These are phyloP conservation scores for Babylonia areolata DNA, from an alignment of 1,140 invertebrate species.

Conservation along the genomic window DNA sequence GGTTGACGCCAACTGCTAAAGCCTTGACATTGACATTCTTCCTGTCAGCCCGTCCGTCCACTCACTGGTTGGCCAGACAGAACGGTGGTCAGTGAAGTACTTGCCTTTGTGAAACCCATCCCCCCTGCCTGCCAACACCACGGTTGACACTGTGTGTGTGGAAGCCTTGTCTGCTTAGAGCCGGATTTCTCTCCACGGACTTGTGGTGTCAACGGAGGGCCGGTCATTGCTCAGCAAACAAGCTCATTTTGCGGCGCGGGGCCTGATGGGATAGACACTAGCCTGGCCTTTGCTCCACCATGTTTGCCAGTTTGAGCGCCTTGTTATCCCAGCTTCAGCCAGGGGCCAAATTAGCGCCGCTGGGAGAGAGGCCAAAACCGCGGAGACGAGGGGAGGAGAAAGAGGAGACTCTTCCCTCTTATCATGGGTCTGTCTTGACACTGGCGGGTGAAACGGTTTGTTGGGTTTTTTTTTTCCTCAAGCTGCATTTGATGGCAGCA, in stretches of 20 bases:
- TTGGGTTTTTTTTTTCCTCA: not conserved
- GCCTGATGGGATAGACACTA: constrained; percentile 27
- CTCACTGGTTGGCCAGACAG: too few species aligned
- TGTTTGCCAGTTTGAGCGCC: constrained; percentile 36
- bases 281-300: not conserved
- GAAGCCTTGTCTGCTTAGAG: not conserved
- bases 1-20: too few species aligned
- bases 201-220: not conserved
- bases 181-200: not conserved
- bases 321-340: constrained; percentile 18
- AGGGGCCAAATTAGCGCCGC: constrained; percentile 20
- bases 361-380: too few species aligned
- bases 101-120: too few species aligned
- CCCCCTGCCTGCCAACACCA: not conserved
- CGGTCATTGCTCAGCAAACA: constrained; percentile 12
- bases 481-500: not conserved
- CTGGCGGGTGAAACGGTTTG: not conserved
- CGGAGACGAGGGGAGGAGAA: too few species aligned
- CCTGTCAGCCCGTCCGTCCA: not conserved
- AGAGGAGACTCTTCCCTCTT: not conserved
- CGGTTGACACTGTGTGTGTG: not conserved
- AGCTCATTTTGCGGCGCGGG: constrained; percentile 35
- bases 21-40: not conserved
- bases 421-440: not conserved
- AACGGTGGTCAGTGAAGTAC: too few species aligned